Evolutionary conservation across 2,888 invertebrate species (phyloP), one percentile per base, ranked within the genome.

Genomic region (Dryocosmus kuriphilus): DNA sequence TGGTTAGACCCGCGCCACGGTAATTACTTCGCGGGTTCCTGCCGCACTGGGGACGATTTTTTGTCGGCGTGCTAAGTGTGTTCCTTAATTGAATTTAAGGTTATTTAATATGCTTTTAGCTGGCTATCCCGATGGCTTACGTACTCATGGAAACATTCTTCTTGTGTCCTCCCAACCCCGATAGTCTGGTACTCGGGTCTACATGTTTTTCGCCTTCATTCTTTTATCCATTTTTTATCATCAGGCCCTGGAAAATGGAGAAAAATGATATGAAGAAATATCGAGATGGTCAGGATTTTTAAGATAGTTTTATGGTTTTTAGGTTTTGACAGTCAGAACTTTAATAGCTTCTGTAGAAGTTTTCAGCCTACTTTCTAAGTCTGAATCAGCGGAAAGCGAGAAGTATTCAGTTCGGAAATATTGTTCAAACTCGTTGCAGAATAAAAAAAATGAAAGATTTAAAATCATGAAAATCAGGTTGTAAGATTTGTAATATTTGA

Each of bases 1-100:
- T 80, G 75, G 79, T 65, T 73, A 74, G 79, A 67, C 77, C 77
- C 77, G 82, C 83, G 82, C 84, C 80, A 81, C 83, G 83, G 86
- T 90, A 90, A 91, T 90, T 90, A 90, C 88, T 90, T 87, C 85
- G 86, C 84, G 79, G 84, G 83, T 85, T 86, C 81, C 85, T 85
- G 81, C 82, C 74, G 84, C 85, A 82, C 80, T 83, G 78, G 81
- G 77, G 81, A 84, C 83, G 84, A 87, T 87, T 89, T 89, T 89
- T 88, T 87, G 83, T 81, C 80, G 80, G 81, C 79, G 81, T 77
- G 86, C 86, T 84, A 86, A 88, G 87, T 88, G 88, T 86, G 84
- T 86, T 85, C 86, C 85, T 88, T 91, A 90, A 90, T 91, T 90
- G 87, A 90, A 91, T 91, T 89, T 88, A 88, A 89, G 85, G 85